These are phyloP conservation scores for Macrotis lagotis DNA, from an alignment of 2,113 vertebrate species.

Conservation along the genomic window DNA sequence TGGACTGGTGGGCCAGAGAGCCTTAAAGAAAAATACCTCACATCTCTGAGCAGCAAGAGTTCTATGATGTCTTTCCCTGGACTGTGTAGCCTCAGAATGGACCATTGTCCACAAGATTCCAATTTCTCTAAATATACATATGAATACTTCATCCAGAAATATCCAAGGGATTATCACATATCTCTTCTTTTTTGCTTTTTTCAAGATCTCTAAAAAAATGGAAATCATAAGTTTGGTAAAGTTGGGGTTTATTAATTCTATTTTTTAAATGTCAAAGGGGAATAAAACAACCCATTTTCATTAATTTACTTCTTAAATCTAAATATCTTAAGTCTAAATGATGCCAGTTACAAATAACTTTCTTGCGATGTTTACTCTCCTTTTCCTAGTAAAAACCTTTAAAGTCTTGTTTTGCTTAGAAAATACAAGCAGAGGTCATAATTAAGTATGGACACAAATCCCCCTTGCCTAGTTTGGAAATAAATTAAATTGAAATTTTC, in stretches of 20 bases:
- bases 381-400: neutral
- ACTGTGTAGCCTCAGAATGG: neutral
- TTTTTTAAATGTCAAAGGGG: neutral
- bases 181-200: neutral
- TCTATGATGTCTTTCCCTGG: neutral
- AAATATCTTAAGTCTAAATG: neutral
- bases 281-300: neutral
- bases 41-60: neutral
- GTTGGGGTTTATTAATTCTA: neutral
- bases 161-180: neutral
- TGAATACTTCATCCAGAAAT: constrained; percentile 16
- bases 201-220: constrained; percentile 10
- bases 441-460: constrained; percentile 38
- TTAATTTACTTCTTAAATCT: constrained; percentile 3
- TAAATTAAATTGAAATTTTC: constrained; percentile 47
- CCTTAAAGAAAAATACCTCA: neutral
- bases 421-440: constrained; percentile 47
- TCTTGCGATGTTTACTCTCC: neutral
- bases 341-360: neutral
- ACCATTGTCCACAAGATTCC: neutral
- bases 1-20: neutral
- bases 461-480: neutral
- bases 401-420: neutral
- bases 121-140: neutral
- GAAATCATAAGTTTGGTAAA: neutral